A percentile compares a stretch with the other conserved stretches of the same genome.
Conservation (phyloP, 2,113 vertebrate species). For the Alexandromys fortis region DNA sequence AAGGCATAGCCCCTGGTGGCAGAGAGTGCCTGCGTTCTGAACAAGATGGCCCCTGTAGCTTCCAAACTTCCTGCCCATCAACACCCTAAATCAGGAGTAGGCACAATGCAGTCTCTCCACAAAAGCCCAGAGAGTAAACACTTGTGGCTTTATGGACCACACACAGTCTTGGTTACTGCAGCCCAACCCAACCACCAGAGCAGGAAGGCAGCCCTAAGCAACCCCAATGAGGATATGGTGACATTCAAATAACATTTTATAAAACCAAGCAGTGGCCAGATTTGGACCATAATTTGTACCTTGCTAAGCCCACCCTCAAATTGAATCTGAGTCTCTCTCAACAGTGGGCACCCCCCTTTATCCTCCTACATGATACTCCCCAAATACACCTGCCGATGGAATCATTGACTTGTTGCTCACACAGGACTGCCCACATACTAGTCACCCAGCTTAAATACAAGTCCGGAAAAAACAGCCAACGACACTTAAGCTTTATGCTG, state of each 20-base stretch:
- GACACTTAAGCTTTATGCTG: neutral
- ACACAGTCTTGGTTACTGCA: neutral
- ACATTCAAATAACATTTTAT: neutral
- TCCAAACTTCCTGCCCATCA: rapidly evolving
- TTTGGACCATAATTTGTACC: neutral
- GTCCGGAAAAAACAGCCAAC: neutral
- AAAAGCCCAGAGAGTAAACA: rapidly evolving
- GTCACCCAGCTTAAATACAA: neutral
- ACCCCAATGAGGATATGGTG: too few species aligned
- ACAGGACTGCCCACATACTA: rapidly evolving
- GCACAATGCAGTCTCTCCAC: neutral
- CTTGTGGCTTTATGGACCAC: neutral
- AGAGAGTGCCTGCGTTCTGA: rapidly evolving
- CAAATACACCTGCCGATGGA: neutral
- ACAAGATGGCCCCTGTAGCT: neutral
- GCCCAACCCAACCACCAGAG: neutral
- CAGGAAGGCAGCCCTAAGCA: neutral
- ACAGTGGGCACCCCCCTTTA: neutral
- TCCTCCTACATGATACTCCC: rapidly evolving
- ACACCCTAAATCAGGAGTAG: rapidly evolving
- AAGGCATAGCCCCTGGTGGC: rapidly evolving
- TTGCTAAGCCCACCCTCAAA: neutral
- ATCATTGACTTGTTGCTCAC: rapidly evolving
- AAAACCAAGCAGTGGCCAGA: neutral
- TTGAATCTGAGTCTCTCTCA: neutral